Conservation (phyloP, 2,113 vertebrate genomes). For the Oreocharis arfaki region DNA sequence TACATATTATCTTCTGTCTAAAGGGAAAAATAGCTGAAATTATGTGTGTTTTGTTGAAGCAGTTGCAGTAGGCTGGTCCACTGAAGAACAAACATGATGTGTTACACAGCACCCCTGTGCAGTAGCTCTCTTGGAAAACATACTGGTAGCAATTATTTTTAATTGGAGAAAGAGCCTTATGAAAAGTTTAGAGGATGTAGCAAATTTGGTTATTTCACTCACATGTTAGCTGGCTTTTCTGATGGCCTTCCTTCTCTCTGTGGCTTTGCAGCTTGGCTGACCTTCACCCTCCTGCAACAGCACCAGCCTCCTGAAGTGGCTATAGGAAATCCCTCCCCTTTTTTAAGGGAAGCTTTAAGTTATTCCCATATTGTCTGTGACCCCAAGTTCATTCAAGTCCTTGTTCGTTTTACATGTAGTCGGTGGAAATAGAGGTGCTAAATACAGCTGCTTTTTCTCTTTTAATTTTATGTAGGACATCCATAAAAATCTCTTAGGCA, state of each 20-base stretch:
- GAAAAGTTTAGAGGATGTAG: neutral
- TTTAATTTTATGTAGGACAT: neutral
- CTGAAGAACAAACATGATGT: neutral
- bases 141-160: neutral
- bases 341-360: neutral
- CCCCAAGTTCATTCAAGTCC: neutral
- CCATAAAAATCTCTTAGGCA: neutral
- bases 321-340: neutral
- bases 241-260: neutral
- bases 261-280: neutral
- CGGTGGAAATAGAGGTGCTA: neutral
- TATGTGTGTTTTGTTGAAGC: neutral
- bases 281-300: neutral
- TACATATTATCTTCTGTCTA: neutral
- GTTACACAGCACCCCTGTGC: neutral
- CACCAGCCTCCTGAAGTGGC: neutral
- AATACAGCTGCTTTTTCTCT: neutral
- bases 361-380: neutral
- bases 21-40: neutral
- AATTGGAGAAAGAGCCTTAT: neutral
- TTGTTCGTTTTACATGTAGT: neutral
- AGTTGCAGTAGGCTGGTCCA: neutral
- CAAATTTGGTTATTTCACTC: neutral
- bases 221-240: neutral
- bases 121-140: neutral